phyloP scores from a whole-genome alignment of 2,113 vertebrate species.

The Coturnix japonica region DNA sequence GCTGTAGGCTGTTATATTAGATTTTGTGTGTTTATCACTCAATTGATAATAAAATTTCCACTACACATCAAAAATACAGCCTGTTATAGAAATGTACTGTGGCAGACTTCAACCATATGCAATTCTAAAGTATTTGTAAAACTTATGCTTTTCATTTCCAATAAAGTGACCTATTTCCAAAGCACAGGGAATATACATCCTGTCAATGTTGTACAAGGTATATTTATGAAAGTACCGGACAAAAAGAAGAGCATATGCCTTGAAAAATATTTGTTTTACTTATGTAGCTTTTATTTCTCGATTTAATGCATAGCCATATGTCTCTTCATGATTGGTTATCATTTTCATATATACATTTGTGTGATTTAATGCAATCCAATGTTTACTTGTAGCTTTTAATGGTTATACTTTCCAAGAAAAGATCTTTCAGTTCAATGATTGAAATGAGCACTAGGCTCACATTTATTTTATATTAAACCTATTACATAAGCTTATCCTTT shows the following conservation, averaged over 20 bases:
- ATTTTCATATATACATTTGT: not conserved
- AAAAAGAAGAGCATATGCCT: not conserved
- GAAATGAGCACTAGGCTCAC: not conserved
- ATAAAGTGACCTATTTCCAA: not conserved
- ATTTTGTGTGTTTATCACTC: slow-evolving; percentile 13
- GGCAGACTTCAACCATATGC: not conserved
- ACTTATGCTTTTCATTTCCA: not conserved
- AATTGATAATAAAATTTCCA: slow-evolving; percentile 34
- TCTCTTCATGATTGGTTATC: not conserved
- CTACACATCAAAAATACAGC: not conserved
- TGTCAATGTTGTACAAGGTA: not conserved
- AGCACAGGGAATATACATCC: not conserved
- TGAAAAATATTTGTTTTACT: not conserved
- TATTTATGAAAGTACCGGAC: not conserved
- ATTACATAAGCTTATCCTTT: not conserved
- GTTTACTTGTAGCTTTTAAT: not conserved
- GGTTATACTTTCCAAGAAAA: not conserved
- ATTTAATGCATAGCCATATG: not conserved
- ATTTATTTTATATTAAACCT: not conserved
- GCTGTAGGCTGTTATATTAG: not conserved
- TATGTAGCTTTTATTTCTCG: not conserved
- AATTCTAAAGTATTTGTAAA: slow-evolving; percentile 22
- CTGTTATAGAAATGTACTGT: not conserved
- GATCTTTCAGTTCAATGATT: not conserved
- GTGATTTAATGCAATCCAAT: not conserved